Evolutionary conservation across 2,113 vertebrate species (phyloP).

Genomic region (Anolis carolinensis): DNA sequence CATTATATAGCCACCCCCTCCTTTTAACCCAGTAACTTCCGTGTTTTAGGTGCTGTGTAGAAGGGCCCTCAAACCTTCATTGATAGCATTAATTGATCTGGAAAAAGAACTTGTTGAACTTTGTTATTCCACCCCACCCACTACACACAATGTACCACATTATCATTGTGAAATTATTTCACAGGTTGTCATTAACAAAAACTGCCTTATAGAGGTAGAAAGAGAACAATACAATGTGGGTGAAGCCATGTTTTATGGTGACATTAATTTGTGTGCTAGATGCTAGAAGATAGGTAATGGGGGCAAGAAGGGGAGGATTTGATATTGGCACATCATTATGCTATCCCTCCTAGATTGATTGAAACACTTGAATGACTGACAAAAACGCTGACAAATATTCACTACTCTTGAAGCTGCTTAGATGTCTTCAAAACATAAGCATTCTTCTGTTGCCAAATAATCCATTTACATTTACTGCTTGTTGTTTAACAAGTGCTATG

Average conservation of each 20-base stretch:
- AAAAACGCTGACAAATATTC: not conserved
- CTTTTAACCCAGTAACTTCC: too few species aligned
- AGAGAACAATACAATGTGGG: not conserved
- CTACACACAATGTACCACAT: constrained; percentile 22
- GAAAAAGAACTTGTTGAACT: constrained; percentile 20
- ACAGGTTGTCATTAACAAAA: constrained; percentile 46
- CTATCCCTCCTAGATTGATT: not conserved
- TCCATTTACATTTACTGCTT: not conserved
- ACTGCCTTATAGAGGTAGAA: not conserved
- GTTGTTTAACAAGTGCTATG: not conserved
- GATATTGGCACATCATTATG: not conserved
- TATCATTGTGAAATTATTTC: constrained; percentile 45
- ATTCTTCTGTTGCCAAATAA: constrained; percentile 18
- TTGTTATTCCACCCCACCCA: constrained; percentile 17
- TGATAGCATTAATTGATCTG: constrained; percentile 52
- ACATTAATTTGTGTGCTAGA: not conserved
- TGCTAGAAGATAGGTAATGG: not conserved
- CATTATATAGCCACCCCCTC: too few species aligned
- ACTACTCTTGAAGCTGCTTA: not conserved
- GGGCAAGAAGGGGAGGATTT: not conserved
- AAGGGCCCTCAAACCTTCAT: not conserved
- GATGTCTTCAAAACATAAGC: not conserved
- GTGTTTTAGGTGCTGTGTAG: too few species aligned
- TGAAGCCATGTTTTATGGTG: not conserved
- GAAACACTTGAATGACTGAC: not conserved